Evolutionary conservation across 2,888 invertebrate species (phyloP), one percentile per base, ranked within the genome.

Genomic region (Saturnia japonica): DNA sequence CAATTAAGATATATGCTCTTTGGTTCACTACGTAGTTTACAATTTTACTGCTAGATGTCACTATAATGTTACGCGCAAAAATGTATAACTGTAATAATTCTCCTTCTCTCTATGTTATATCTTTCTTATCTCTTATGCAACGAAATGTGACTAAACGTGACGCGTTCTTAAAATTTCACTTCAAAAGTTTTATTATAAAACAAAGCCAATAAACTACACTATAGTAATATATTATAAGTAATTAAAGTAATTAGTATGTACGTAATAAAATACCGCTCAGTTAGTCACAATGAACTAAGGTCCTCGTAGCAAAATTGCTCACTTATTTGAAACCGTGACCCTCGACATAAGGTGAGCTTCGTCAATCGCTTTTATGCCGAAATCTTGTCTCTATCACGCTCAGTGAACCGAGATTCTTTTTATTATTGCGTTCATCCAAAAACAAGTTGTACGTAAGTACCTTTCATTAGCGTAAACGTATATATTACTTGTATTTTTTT

Each of bases 291-390:
- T 22, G 66, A 43, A 28, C 3, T 3, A 11, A 25, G 45, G 9
- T 2, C 14, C 16, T 25, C 0, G 11, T 71, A 70, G 60, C 22
- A 66, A 74, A 73, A 74, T 73, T 69, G 72, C 70, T 22, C 47
- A 34, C 71, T 68, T 47, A 70, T n/a, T 73, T 71, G 70, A 68
- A 70, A 70, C 47, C 45, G 47, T 47, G 70, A 70, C 70, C 67
- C 70, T 64, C 51, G 67, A 70, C 70, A 70, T 66, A 54, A 67
- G 64, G 62, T 43, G 66, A 67, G 71, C 64, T 68, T 62, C 54
- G 54, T 71, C 67, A 42, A 69, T 71, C 34, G 47, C 70, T 70
- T 47, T 34, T 72, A 43, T 70, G 42, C 42, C 64, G 16, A 68
- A 70, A 70, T 60, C 51, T 62, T 70, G 51, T 62, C 51, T 51